These are phyloP conservation scores for Riparia riparia DNA, from an alignment of 2,113 vertebrate species.

Conservation along the genomic window DNA sequence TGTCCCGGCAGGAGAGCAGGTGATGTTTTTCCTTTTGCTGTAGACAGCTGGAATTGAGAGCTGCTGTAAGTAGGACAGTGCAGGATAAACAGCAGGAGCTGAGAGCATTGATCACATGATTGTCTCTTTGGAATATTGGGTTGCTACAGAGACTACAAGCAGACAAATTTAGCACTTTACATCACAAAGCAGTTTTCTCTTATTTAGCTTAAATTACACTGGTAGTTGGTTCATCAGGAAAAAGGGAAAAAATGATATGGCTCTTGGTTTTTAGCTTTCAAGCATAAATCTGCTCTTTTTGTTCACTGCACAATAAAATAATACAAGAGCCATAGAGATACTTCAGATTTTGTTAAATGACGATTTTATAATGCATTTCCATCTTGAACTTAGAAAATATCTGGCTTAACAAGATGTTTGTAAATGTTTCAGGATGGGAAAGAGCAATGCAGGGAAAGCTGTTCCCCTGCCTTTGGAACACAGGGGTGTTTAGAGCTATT, in stretches of 20 bases:
- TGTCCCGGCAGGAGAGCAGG: slow-evolving; percentile 53
- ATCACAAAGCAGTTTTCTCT: slow-evolving; percentile 65
- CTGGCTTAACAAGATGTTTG: slow-evolving; percentile 14
- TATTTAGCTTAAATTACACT: slow-evolving; percentile 35
- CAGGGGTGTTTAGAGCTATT: not conserved
- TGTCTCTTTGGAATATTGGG: slow-evolving; percentile 77
- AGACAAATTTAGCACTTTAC: slow-evolving; percentile 85
- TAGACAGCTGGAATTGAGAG: slow-evolving; percentile 77
- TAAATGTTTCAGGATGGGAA: not conserved
- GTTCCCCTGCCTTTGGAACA: not conserved
- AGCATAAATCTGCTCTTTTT: not conserved
- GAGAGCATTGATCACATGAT: slow-evolving; percentile 83
- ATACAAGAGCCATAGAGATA: not conserved
- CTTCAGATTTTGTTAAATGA: not conserved
- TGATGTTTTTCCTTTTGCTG: slow-evolving; percentile 70
- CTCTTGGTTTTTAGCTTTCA: not conserved
- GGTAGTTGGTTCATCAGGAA: slow-evolving; percentile 23
- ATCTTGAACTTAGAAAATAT: not conserved
- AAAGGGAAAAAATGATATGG: not conserved
- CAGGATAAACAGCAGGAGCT: slow-evolving; percentile 85
- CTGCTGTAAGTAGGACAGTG: slow-evolving; percentile 84
- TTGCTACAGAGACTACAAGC: slow-evolving; percentile 79
- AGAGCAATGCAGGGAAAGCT: not conserved
- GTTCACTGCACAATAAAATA: not conserved
- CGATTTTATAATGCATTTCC: not conserved